phyloP scores from a whole-genome alignment of 2,113 vertebrate species.

The Morphnarchus princeps region DNA sequence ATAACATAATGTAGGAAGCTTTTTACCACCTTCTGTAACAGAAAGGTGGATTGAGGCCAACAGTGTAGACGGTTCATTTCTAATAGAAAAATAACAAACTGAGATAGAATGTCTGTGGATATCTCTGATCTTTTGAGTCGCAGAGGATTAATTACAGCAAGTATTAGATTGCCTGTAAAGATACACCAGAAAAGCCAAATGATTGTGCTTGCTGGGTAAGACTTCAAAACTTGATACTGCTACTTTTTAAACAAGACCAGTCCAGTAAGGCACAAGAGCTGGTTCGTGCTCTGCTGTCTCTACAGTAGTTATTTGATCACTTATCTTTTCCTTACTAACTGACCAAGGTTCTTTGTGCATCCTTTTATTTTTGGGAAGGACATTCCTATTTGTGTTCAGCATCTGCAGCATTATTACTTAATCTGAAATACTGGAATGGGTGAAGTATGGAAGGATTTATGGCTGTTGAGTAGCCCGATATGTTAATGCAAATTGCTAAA shows the following conservation, averaged over 20 bases:
- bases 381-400: not conserved
- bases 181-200: not conserved
- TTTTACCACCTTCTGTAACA: not conserved
- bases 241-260: not conserved
- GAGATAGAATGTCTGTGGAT: not conserved
- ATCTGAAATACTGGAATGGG: not conserved
- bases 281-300: not conserved
- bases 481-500: not conserved
- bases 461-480: not conserved
- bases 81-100: not conserved
- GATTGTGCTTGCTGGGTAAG: not conserved
- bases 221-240: not conserved
- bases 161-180: not conserved
- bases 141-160: slow-evolving; percentile 17
- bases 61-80: not conserved
- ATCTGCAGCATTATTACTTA: not conserved
- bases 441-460: not conserved
- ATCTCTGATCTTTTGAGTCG: not conserved
- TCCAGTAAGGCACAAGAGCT: not conserved
- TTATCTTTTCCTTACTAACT: not conserved
- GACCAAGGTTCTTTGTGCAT: not conserved
- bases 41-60: not conserved
- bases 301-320: not conserved
- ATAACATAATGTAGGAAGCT: not conserved
- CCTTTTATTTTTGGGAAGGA: not conserved